A percentile compares a stretch with the other conserved stretches of the same genome.
Conservation (phyloP, 1,140 invertebrate genomes). For the Drosophila sechellia region DNA sequence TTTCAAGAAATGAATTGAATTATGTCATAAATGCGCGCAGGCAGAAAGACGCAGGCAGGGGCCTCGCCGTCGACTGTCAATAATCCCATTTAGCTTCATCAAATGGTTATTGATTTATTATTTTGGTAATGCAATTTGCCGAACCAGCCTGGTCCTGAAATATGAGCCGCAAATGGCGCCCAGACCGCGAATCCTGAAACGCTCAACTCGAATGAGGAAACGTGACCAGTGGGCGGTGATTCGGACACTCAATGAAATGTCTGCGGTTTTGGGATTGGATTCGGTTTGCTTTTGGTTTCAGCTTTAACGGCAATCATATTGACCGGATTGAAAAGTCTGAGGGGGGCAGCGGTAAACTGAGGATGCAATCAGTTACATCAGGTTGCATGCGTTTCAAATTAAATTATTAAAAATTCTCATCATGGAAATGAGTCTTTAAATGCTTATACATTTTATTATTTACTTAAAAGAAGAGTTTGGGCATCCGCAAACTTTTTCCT, state of each 20-base stretch:
- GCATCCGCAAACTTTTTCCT: neutral
- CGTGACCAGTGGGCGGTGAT: conserved; percentile 26
- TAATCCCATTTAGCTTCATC: conserved; percentile 71
- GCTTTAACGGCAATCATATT: conserved; percentile 4
- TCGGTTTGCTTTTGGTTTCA: conserved; percentile 7
- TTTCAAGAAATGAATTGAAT: conserved; percentile 73
- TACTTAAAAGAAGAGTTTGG: too few species aligned
- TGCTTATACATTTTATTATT: neutral
- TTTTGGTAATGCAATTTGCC: conserved; percentile 79
- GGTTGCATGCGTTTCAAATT: neutral
- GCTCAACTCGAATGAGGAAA: conserved; percentile 18
- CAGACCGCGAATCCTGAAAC: conserved; percentile 26
- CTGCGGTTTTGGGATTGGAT: conserved; percentile 39
- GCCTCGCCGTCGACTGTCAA: conserved; percentile 48
- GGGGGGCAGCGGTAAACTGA: too few species aligned
- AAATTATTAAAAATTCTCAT: too few species aligned
- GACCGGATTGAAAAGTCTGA: neutral
- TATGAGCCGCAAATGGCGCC: conserved; percentile 44
- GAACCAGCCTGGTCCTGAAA: conserved; percentile 20
- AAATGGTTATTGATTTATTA: conserved; percentile 80
- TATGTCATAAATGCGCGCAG: conserved; percentile 68
- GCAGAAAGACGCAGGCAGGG: conserved; percentile 6
- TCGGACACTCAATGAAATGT: conserved; percentile 52
- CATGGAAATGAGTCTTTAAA: too few species aligned
- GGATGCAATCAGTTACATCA: neutral